phyloP scores from a whole-genome alignment of 2,888 invertebrate genomes.

The Hydroisotoma schaefferi region DNA sequence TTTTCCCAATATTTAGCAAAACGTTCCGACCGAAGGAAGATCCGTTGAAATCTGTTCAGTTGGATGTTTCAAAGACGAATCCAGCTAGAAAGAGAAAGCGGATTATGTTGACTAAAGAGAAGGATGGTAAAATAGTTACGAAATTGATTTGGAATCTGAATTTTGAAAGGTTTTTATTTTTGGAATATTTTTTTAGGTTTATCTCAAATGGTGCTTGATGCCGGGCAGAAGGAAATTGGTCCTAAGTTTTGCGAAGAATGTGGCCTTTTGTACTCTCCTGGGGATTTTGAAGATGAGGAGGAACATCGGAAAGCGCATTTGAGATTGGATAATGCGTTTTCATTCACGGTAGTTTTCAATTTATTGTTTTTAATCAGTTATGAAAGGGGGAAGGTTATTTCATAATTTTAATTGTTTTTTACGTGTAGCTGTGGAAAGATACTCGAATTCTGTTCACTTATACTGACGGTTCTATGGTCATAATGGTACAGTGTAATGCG shows the following conservation, averaged over 20 bases:
- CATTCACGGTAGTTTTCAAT: constrained; percentile 29
- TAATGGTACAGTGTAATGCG: constrained; percentile 22
- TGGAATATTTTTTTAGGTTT: constrained; percentile 28
- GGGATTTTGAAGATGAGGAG: constrained; percentile 44
- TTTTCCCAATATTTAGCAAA: constrained; percentile 45
- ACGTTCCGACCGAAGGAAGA: constrained; percentile 32
- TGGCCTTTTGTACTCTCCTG: constrained; percentile 44
- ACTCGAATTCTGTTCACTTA: constrained; percentile 27
- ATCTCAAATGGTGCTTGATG: constrained; percentile 42
- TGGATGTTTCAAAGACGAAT: constrained; percentile 28
- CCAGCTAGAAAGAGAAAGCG: constrained; percentile 26
- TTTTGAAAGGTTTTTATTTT: neutral
- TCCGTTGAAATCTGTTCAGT: constrained; percentile 34
- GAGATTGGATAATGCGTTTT: constrained; percentile 37
- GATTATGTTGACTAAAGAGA: constrained; percentile 1
- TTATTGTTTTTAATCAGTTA: neutral
- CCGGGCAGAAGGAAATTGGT: constrained; percentile 45
- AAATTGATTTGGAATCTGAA: neutral
- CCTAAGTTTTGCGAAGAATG: constrained; percentile 41
- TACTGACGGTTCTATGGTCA: constrained; percentile 33
- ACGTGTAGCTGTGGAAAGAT: constrained; percentile 43
- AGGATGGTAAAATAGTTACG: constrained; percentile 2
- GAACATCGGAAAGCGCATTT: constrained; percentile 43
- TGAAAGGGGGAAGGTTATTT: neutral
- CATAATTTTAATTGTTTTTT: neutral